Conservation (phyloP, 2,797 vertebrate genomes). For the Sebastes wilsoni region DNA sequence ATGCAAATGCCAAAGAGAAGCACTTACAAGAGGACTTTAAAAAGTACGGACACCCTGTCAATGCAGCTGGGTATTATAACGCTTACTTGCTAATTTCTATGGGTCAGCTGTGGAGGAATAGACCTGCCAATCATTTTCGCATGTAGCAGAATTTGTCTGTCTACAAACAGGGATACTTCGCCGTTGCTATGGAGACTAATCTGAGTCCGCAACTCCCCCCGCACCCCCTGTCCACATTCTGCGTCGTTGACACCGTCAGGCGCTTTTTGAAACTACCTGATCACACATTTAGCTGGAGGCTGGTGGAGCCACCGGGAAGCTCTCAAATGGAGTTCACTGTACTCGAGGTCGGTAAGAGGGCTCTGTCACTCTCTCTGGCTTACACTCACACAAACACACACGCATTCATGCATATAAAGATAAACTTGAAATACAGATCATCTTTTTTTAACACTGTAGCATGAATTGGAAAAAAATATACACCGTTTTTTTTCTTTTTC, state of each 20-base stretch:
- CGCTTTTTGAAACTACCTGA: slow-evolving; percentile 92
- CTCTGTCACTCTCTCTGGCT: slow-evolving; percentile 45
- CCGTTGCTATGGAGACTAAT: slow-evolving; percentile 98
- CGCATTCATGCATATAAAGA: not conserved
- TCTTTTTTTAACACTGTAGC: not conserved
- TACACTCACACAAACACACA: not conserved
- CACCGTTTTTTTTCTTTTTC: not conserved
- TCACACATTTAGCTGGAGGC: slow-evolving; percentile 92
- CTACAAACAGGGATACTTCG: slow-evolving; percentile 95
- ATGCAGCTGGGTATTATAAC: slow-evolving; percentile 93
- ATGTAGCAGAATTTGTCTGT: slow-evolving; percentile 98
- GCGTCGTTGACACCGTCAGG: slow-evolving; percentile 91
- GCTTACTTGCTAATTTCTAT: slow-evolving; percentile 97
- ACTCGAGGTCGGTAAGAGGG: slow-evolving; percentile 77
- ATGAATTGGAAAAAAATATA: not conserved
- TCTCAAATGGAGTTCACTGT: slow-evolving; percentile 87
- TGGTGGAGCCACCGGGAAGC: slow-evolving; percentile 84
- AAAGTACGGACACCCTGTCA: slow-evolving; percentile 91
- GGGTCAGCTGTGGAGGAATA: slow-evolving; percentile 96
- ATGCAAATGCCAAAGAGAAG: slow-evolving; percentile 93
- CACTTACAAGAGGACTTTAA: slow-evolving; percentile 96
- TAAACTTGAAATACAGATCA: not conserved
- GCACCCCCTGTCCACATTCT: slow-evolving; percentile 84
- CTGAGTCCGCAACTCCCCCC: slow-evolving; percentile 70
- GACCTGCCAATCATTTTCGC: slow-evolving; percentile 97